These are phyloP conservation scores for Synodontis membranacea DNA, from an alignment of 2,113 vertebrate species.

Conservation along the genomic window DNA sequence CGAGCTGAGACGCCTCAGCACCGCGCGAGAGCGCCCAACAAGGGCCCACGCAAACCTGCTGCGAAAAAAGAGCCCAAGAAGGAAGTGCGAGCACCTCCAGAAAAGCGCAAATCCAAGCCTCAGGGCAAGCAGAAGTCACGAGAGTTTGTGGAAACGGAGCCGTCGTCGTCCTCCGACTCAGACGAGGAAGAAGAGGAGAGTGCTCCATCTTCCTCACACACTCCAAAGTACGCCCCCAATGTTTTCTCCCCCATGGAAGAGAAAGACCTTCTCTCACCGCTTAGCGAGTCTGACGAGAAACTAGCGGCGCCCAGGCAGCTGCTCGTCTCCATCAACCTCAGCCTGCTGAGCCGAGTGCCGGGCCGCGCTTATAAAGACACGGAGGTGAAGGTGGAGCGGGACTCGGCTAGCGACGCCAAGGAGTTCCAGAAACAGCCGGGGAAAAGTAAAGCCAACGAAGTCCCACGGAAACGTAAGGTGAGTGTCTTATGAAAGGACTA, in stretches of 20 bases:
- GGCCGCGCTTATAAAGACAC: slow-evolving; percentile 89
- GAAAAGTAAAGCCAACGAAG: slow-evolving; percentile 85
- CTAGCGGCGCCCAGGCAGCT: slow-evolving; percentile 76
- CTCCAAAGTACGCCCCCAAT: slow-evolving; percentile 91
- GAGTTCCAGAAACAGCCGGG: slow-evolving; percentile 83
- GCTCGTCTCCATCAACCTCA: slow-evolving; percentile 97
- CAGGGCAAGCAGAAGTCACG: slow-evolving; percentile 91
- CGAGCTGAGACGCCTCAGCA: slow-evolving; percentile 84
- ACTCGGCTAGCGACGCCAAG: slow-evolving; percentile 77
- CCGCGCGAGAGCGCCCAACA: slow-evolving; percentile 89
- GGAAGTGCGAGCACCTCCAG: slow-evolving; percentile 70
- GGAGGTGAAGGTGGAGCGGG: slow-evolving; percentile 85
- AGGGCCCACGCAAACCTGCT: slow-evolving; percentile 91
- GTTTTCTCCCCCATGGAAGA: slow-evolving; percentile 95
- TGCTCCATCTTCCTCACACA: slow-evolving; percentile 93
- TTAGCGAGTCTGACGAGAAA: slow-evolving; percentile 91
- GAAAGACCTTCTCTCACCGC: slow-evolving; percentile 92
- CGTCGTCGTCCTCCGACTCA: slow-evolving; percentile 93
- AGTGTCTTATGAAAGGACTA: background rate
- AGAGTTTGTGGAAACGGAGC: slow-evolving; percentile 93
- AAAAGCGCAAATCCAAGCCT: slow-evolving; percentile 90
- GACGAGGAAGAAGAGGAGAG: slow-evolving; percentile 96
- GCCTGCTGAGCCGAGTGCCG: slow-evolving; percentile 87
- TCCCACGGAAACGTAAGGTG: slow-evolving; percentile 95
- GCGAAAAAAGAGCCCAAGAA: slow-evolving; percentile 91